Base-by-base conservation (phyloP, 2,888 invertebrate species). In the Leucophora obtusa region DNA sequence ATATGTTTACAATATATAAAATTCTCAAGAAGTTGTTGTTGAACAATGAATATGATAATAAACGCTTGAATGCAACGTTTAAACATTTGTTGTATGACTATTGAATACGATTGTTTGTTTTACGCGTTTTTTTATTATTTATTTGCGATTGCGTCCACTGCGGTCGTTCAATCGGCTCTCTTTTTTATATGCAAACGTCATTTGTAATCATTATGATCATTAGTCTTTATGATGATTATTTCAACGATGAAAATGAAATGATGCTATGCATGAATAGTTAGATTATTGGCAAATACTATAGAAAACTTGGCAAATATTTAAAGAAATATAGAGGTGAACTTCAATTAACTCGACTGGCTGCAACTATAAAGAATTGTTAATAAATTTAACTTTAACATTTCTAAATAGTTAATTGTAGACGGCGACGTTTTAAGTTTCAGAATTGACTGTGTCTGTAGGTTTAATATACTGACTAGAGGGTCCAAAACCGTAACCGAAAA, bases 11-110 rank as follows among this genome's bases (percentile, higher is more conserved):
- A 47, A 68, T 69, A 79, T 71, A 73, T 43, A 17, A 82, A 82
- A 83, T 86, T 86, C 85, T 84, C 83, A 85, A 85, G 86, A 87
- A 85, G 84, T 86, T 86, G 84, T 84, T 84, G 78, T 83, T 86
- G 85, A 59, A 60, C 59, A 59, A 54, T 70, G 59, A 63, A 50
- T 18, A 62, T 15, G 62, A 47, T 18, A 28, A 18, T 84, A 85
- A 83, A 87, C 74, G 87, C 87, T 85, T 86, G 85, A 83, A 81
- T 86, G 86, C 85, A 85, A 82, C 83, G 63, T 54, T 60, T 65
- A 84, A 82, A 79, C 59, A 68, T 75, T 78, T 56, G 28, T 38
- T 74, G 38, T 74, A 66, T 66, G 66, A 74, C 47, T 59, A 18
- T 65, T 63, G 38, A 54, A 60, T 63, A 21, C 66, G 35, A 59